Evolutionary conservation across 2,888 invertebrate genomes (phyloP), one percentile per base, ranked within the genome.

Genomic region (Dorcus hopei): DNA sequence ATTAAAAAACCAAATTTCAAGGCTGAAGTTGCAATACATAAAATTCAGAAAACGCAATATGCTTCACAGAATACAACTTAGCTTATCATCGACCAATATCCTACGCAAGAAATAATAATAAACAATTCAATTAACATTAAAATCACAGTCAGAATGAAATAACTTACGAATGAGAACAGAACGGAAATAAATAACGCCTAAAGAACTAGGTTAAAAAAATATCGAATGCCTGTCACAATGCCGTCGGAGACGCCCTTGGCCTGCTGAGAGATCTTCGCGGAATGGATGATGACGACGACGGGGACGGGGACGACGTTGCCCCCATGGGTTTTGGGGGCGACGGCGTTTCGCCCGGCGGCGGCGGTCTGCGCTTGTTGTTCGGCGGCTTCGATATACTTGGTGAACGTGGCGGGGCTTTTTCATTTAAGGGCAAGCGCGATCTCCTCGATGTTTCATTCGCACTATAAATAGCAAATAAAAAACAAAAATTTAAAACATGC

Each of bases 191-290:
- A 33, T 33, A 33, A 33, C 26, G 26, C 26, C 26, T 8, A 45
- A 45, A 45, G 16, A 45, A 45, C 7, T 45, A 45, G 45, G 16
- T 45, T 45, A 16, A 19, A 33, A 26, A 33, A 33, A 33, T 16
- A 45, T 11, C 9, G 45, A 19, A 45, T 45, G 9, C 45, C 9
- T 45, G 14, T 60, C 54, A 60, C 23, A 53, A 60, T 9, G 57
- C 53, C 40, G 49, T 51, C 9, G 42, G 38, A 6, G 60, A 49
- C 45, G 48, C 52, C 49, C 74, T 73, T 65, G 74, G 69, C 58
- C 74, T 74, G 67, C 77, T 76, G 59, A 70, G 67, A 26, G 76
- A 72, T 58, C 76, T 72, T 48, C 73, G 70, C 58, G 74, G 75
- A 54, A 74, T 73, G 52, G 73, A 69, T 48, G 72, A 67, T 9